Evolutionary conservation across 2,888 invertebrate species (phyloP), one percentile per base, ranked within the genome.

Genomic region (Stenoptilia bipunctidactyla): DNA sequence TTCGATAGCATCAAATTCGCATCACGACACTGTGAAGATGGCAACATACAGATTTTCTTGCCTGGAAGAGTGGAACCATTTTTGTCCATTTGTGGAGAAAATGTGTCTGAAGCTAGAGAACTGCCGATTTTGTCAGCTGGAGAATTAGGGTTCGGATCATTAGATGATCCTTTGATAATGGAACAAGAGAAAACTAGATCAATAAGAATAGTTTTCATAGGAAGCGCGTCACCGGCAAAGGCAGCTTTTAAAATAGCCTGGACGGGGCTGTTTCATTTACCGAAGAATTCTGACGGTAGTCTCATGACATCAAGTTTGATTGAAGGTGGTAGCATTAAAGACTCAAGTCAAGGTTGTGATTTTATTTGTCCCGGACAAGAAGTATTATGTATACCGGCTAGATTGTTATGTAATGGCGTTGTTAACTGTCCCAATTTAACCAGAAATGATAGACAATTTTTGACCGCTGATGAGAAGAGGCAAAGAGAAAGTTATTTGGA

Each of bases 201-300:
- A 0, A 87, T 90, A 30, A 85, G 90, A 43, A 89, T 92, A 42
- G 91, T 91, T 39, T 92, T 92, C 45, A 90, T 89, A 0, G 88
- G 88, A 1, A 92, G 92, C 33, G 88, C 91, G 0, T 91, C 92
- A 47, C 93, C 94, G 0, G 92, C 94, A 0, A 85, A 92, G 43
- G 93, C 94, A 8, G 90, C 93, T 9, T 95, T 96, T 61, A 93
- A 94, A 61, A 90, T 96, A 27, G 93, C 92, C 10, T 96, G 95
- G 95, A 95, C 94, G 1, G 95, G 95, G 52, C 84, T 95, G 33
- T 93, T 90, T 60, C 94, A 94, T 66, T 76, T 95, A 51, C 94
- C 94, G 0, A 88, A 93, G 50, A 94, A 94, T 67, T 88, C 90
- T 13, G 92, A 93, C 50, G 94, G 94, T 0, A 89, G 90, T 15